These are phyloP conservation scores for Vidua chalybeata DNA, from an alignment of 2,113 vertebrate species.

Conservation along the genomic window DNA sequence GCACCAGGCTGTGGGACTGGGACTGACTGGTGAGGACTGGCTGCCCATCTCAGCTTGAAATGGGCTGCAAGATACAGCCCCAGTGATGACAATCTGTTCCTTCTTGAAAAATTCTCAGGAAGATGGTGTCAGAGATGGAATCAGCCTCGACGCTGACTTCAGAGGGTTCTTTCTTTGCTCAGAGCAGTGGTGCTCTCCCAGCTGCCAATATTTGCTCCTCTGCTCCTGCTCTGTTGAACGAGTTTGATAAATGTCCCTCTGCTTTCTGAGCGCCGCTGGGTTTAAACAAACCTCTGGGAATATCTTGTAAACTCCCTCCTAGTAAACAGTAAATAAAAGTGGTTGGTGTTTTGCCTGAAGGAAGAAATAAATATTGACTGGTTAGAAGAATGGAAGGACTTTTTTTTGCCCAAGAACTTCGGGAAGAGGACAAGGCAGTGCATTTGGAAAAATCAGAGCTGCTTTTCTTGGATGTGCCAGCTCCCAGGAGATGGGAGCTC, in stretches of 20 bases:
- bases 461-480: not conserved
- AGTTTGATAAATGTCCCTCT: not conserved
- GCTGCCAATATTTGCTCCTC: not conserved
- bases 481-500: not conserved
- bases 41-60: not conserved
- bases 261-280: not conserved
- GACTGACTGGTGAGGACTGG: not conserved
- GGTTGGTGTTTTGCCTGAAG: not conserved
- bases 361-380: not conserved
- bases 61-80: not conserved
- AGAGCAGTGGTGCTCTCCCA: not conserved
- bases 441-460: not conserved
- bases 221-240: not conserved
- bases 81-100: not conserved
- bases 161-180: not conserved
- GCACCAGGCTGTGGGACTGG: not conserved
- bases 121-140: not conserved
- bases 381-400: not conserved
- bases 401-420: not conserved
- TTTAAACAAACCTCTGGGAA: not conserved
- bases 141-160: not conserved
- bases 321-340: not conserved
- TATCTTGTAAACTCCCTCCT: not conserved
- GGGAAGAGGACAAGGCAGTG: not conserved
- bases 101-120: not conserved